Conservation (phyloP, 1,140 invertebrate genomes). For the Coptotermes formosanus region DNA sequence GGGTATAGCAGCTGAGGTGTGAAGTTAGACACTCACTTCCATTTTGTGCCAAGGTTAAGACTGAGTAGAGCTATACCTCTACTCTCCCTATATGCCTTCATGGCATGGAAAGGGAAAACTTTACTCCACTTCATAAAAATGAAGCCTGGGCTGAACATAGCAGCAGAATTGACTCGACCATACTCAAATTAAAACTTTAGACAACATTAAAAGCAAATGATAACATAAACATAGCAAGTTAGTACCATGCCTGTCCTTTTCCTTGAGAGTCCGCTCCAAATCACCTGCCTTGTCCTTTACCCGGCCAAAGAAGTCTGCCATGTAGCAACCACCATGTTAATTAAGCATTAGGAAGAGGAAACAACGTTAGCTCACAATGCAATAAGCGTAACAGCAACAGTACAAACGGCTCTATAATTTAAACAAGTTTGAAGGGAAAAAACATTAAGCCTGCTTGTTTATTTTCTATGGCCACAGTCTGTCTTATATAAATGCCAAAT, state of each 20-base stretch:
- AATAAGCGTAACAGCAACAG: conserved; percentile 24
- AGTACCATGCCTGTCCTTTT: conserved; percentile 87
- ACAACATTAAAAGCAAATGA: neutral
- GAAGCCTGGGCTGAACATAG: neutral
- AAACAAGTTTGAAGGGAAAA: too few relatives aligned
- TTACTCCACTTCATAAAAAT: too few relatives aligned
- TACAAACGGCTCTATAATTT: neutral
- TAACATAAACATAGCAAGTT: neutral
- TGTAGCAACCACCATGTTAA: conserved; percentile 33
- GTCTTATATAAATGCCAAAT: too few relatives aligned
- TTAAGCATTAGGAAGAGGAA: conserved; percentile 29
- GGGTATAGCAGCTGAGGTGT: too few relatives aligned
- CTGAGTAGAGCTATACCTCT: too few relatives aligned
- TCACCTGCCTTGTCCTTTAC: conserved; percentile 91
- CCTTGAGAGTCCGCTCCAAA: conserved; percentile 84
- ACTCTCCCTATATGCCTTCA: too few relatives aligned
- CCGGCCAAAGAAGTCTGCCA: conserved; percentile 84
- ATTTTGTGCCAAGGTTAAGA: too few relatives aligned
- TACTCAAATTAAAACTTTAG: neutral
- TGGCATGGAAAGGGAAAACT: too few relatives aligned
- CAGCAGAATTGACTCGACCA: neutral
- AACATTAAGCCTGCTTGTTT: too few relatives aligned
- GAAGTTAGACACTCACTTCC: too few relatives aligned
- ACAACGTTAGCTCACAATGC: conserved; percentile 36
- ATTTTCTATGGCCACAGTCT: too few relatives aligned